A percentile compares a stretch with the other conserved stretches of the same genome.
These are phyloP conservation scores for Nomada goodeniana DNA, from an alignment of 2,888 invertebrate species.

Conservation along the genomic window DNA sequence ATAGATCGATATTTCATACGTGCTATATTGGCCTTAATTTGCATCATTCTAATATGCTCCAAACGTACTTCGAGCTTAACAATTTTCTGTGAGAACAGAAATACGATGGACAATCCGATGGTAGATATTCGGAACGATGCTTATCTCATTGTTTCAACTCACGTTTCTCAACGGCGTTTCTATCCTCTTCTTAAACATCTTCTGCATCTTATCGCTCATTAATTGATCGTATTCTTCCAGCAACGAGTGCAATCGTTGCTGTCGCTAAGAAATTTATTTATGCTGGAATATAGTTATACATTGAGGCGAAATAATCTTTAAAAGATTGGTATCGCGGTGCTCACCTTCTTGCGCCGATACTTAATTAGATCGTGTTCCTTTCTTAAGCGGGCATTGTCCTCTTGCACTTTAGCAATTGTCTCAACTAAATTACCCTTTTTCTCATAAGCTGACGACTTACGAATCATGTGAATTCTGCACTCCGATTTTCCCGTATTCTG, in stretches of 20 bases:
- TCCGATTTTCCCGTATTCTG: slow-evolving; percentile 80
- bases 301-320: slow-evolving; percentile 20
- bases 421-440: slow-evolving; percentile 77
- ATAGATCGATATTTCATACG: slow-evolving; percentile 91
- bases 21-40: slow-evolving; percentile 92
- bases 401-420: slow-evolving; percentile 74
- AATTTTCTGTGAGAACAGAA: slow-evolving; percentile 78
- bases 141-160: slow-evolving; percentile 21
- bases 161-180: slow-evolving; percentile 89
- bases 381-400: slow-evolving; percentile 79
- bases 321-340: slow-evolving; percentile 30
- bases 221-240: slow-evolving; percentile 80
- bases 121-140: not conserved
- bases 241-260: slow-evolving; percentile 76
- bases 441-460: slow-evolving; percentile 73
- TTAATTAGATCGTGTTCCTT: slow-evolving; percentile 91
- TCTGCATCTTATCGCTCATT: slow-evolving; percentile 73
- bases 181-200: slow-evolving; percentile 81
- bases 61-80: slow-evolving; percentile 92
- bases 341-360: slow-evolving; percentile 88
- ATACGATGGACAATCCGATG: not conserved
- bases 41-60: slow-evolving; percentile 92
- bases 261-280: slow-evolving; percentile 72
- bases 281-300: slow-evolving; percentile 21
- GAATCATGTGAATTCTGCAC: slow-evolving; percentile 66